Evolutionary conservation across 2,113 vertebrate species (phyloP).

Genomic region (Phycodurus eques): DNA sequence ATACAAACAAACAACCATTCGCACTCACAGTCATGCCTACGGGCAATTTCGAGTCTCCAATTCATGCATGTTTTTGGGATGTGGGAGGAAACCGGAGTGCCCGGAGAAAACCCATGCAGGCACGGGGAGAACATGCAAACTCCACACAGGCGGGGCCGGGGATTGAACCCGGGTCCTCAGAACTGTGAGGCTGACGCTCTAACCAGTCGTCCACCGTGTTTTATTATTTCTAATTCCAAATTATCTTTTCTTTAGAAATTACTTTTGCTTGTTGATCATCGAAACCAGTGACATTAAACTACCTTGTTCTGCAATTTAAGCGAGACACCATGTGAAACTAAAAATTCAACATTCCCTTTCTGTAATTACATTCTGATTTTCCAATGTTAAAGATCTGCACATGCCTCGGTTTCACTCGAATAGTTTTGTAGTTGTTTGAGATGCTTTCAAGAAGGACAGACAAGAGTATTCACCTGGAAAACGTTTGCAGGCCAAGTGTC

Average conservation of each 20-base stretch:
- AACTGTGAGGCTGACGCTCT: no score
- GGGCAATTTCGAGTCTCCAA: no score
- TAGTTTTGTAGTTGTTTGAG: neutral
- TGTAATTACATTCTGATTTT: neutral
- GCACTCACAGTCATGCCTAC: no score
- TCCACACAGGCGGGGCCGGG: no score
- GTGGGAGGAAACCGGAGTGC: no score
- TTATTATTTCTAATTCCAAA: neutral
- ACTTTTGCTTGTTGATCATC: neutral
- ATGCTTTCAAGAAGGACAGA: neutral
- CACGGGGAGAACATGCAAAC: no score
- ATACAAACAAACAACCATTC: no score
- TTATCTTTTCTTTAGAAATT: neutral
- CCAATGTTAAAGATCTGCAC: neutral
- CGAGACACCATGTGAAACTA: neutral
- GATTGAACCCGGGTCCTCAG: no score
- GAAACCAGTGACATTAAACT: neutral
- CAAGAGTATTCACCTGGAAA: slow-evolving; percentile 84
- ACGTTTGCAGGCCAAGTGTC: slow-evolving; percentile 86
- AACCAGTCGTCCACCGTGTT: no score
- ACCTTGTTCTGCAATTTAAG: neutral
- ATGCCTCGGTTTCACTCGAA: neutral
- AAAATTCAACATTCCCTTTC: neutral
- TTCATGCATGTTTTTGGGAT: no score
- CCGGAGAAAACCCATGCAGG: no score